These are phyloP conservation scores for Fringilla coelebs DNA, from an alignment of 2,797 vertebrate species.

Conservation along the genomic window DNA sequence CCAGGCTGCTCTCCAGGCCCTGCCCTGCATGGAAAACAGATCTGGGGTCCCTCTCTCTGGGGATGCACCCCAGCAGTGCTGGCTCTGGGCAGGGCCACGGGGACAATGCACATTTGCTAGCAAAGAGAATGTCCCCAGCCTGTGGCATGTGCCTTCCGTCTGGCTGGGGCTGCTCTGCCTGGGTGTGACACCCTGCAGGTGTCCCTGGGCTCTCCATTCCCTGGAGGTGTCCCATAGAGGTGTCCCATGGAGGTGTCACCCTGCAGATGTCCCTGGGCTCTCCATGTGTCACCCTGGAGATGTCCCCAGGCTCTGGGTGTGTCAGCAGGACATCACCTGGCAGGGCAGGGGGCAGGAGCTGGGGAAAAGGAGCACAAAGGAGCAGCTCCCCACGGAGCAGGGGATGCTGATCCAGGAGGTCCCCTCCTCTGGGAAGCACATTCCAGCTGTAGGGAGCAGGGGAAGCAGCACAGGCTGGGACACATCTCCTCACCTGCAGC, in stretches of 20 bases:
- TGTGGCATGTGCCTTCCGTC: neutral
- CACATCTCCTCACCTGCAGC: neutral
- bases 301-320: neutral
- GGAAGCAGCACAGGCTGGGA: neutral
- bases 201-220: no score
- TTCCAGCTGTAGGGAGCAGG: neutral
- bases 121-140: neutral
- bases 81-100: rapidly evolving
- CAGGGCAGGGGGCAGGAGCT: neutral
- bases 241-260: neutral
- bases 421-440: rapidly evolving
- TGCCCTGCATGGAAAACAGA: neutral
- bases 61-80: neutral
- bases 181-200: no score
- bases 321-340: neutral
- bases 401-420: neutral
- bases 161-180: neutral
- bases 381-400: neutral
- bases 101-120: rapidly evolving
- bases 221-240: no score
- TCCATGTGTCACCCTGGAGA: neutral
- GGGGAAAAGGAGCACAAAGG: neutral
- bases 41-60: rapidly evolving
- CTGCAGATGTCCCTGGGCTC: neutral
- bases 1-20: neutral